These are phyloP conservation scores for Drosophila austrosaltans DNA, from an alignment of 2,888 invertebrate genomes.

Conservation along the genomic window DNA sequence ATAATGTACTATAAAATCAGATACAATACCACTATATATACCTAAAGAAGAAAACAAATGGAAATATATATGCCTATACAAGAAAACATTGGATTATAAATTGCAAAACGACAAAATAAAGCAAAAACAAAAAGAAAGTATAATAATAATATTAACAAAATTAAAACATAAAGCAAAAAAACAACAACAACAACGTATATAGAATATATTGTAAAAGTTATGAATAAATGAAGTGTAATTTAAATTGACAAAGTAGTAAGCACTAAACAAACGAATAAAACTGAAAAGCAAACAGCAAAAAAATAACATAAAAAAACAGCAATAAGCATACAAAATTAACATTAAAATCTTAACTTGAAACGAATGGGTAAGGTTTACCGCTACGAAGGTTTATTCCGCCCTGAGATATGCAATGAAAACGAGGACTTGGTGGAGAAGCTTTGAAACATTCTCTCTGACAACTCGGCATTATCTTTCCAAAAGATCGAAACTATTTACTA, in stretches of 20 bases:
- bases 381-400: background rate
- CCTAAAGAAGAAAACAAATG: constrained; percentile 48
- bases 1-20: constrained; percentile 75
- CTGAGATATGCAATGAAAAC: background rate
- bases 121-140: constrained; percentile 21
- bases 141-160: constrained; percentile 39
- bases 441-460: background rate
- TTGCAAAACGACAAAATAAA: constrained; percentile 37
- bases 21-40: constrained; percentile 75
- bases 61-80: constrained; percentile 69
- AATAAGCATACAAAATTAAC: constrained; percentile 40
- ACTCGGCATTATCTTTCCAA: too few relatives aligned
- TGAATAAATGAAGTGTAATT: constrained; percentile 60
- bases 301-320: constrained; percentile 24
- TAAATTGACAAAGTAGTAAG: constrained; percentile 72
- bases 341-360: background rate
- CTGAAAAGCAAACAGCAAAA: constrained; percentile 28
- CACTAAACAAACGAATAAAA: constrained; percentile 68
- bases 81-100: constrained; percentile 67
- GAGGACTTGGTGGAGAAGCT: background rate
- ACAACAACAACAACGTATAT: constrained; percentile 49
- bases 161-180: constrained; percentile 38
- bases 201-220: constrained; percentile 74
- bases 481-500: too few relatives aligned
- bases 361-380: too few relatives aligned